These are phyloP conservation scores for Festucalex cinctus DNA, from an alignment of 2,113 vertebrate species.

Conservation along the genomic window DNA sequence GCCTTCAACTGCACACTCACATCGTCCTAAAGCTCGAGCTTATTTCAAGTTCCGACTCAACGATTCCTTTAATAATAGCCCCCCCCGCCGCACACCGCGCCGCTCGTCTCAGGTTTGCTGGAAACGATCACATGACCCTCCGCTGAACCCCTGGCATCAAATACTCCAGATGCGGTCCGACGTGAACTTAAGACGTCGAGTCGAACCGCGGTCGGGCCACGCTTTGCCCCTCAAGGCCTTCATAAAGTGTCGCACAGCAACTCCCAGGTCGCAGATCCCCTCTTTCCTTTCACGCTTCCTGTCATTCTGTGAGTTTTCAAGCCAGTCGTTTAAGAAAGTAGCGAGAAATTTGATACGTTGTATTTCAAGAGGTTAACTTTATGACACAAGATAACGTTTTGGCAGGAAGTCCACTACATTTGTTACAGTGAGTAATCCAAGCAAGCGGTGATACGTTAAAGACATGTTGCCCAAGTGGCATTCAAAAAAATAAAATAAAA, in stretches of 20 bases:
- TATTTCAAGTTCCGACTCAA: conserved; percentile 39
- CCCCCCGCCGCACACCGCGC: conserved; percentile 21
- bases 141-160: conserved; percentile 48
- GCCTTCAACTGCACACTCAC: neutral
- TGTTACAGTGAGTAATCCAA: neutral
- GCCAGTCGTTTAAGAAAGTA: conserved; percentile 31
- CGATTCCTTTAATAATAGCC: conserved; percentile 31
- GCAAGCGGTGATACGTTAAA: neutral
- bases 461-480: neutral
- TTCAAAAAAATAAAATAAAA: neutral
- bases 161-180: conserved; percentile 34
- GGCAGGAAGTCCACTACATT: conserved; percentile 1
- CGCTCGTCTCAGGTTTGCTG: conserved; percentile 42
- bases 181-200: conserved; percentile 22
- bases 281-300: conserved; percentile 39
- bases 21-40: conserved; percentile 14
- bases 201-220: conserved; percentile 10
- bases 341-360: conserved; percentile 45
- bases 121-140: conserved; percentile 35
- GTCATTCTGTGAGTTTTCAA: conserved; percentile 31
- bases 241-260: conserved; percentile 33
- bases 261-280: conserved; percentile 21
- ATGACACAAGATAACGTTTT: neutral
- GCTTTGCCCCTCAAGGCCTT: neutral
- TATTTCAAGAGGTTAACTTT: conserved; percentile 18